Evolutionary conservation across 2,888 invertebrate species (phyloP), one percentile per base, ranked within the genome.

Genomic region (Actias luna): DNA sequence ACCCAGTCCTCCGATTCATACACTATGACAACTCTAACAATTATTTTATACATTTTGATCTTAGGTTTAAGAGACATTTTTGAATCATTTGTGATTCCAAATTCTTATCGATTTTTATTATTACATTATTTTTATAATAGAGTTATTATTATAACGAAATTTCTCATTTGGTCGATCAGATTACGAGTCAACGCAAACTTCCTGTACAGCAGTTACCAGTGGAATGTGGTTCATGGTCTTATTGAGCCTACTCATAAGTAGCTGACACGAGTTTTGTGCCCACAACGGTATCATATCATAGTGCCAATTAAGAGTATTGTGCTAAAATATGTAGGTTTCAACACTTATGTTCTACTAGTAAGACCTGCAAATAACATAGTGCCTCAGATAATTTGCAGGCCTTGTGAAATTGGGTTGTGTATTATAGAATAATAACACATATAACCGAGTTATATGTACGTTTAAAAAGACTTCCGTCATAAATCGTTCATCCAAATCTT

Each of bases 151-250:
- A 29, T 61, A 50, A 55, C 25, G n/a, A 7, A 29, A 55, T 42
- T 22, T 57, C 18, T 8, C 39, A 39, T 39, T 60, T 62, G 31
- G 16, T 59, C 75, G 67, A 75, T 65, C 80, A 88, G 92, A 91
- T 85, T 92, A 90, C 76, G 92, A 91, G 79, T 89, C 91, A 42
- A 89, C 91, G 14, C 91, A 90, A 71, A 85, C 90, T 61, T 90
- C 92, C 7, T 77, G 82, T 35, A 82, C 85, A 22, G 64, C 77
- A 33, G 70, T 72, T 61, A 68, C 73, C 33, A 76, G 74, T 31
- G 75, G 77, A 42, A 67, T 73, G 31, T 66, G 80, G 46, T 73
- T 84, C 69, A 69, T 79, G 71, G 74, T 78, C 46, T 39, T 84
- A 12, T 78, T 76, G 63, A 73, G 82, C 33, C 66, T 79, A 16